A percentile compares a stretch with the other conserved stretches of the same genome.
phyloP scores from a whole-genome alignment of 2,797 vertebrate genomes.

The Mormyrus proboscirostris region DNA sequence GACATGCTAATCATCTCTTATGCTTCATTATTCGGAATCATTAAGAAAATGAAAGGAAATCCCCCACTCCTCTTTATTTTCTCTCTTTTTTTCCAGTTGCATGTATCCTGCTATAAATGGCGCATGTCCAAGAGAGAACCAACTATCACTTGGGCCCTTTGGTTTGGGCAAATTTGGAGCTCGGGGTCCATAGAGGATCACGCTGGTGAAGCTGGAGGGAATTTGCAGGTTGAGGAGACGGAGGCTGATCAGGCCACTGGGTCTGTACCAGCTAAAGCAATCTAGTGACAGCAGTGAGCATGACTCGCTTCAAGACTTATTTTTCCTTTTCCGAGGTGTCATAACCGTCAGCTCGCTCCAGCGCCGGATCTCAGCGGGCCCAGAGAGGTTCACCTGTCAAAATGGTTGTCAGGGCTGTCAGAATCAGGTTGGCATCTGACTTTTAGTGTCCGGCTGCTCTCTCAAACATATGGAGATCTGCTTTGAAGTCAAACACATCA shows the following conservation, averaged over 20 bases:
- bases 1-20: neutral
- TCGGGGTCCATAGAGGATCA: neutral
- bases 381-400: neutral
- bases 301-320: neutral
- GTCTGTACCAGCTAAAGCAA: neutral
- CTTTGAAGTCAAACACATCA: neutral
- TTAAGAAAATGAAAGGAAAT: neutral
- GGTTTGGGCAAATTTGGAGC: neutral
- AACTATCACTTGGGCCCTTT: neutral
- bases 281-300: neutral
- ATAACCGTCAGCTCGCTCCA: neutral
- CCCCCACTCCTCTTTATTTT: neutral
- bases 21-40: neutral
- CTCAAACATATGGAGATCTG: slow-evolving; percentile 13
- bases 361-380: neutral
- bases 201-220: neutral
- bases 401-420: slow-evolving; percentile 10
- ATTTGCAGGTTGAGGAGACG: neutral
- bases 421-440: neutral
- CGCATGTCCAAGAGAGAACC: neutral
- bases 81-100: neutral
- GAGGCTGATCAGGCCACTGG: neutral
- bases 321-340: neutral
- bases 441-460: neutral
- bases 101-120: neutral